Base-by-base conservation (phyloP, 1,140 invertebrate species). In the Neodiprion virginianus region DNA sequence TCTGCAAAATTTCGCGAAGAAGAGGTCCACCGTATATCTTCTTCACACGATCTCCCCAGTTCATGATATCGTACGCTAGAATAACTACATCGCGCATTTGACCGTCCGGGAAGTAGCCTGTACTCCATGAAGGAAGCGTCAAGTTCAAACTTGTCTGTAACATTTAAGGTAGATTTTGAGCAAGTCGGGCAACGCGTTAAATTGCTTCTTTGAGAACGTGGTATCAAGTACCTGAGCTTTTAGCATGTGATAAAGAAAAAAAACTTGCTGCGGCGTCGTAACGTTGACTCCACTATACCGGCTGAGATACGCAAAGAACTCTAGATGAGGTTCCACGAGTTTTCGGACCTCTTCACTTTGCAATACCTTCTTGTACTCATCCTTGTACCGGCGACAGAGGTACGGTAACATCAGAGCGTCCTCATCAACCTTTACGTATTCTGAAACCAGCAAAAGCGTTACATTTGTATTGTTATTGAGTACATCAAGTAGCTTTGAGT, bases 11-110 rank as follows among this genome's bases (percentile, higher is more conserved):
- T 69, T 84, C 80, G 70, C 83, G 84, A 7, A 88, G 67, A 10
- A 88, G 72, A 0, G 79, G 78, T 17, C 87, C 87, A 1, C 87
- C 86, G 21, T 86, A 87, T 0, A 88, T 68, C 11, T 80, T 75
- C 14, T 75, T 86, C 48, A 87, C 85, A 7, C 11, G n/a, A 61
- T 61, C 8, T 14, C n/a, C n/a, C 53, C 53, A 61, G 53, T 8
- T 61, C 53, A 12, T 17, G 53, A 82, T 67, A 53, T 85, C 75
- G 8, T 85, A 86, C 1, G 81, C 75, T 10, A 80, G 17, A 11
- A 84, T 48, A 0, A 76, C 82, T 7, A 83, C 53, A 17, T 81
- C 79, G 7, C 68, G 61, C 67, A 88, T 75, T 8, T 76, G 76
- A 23, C 81, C 81, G 21, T 84, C 69, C 1, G 77, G 78, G 66